Evolutionary conservation across 2,113 vertebrate species (phyloP), one percentile per base, ranked within the genome.

Genomic region (Crypturellus undulatus): DNA sequence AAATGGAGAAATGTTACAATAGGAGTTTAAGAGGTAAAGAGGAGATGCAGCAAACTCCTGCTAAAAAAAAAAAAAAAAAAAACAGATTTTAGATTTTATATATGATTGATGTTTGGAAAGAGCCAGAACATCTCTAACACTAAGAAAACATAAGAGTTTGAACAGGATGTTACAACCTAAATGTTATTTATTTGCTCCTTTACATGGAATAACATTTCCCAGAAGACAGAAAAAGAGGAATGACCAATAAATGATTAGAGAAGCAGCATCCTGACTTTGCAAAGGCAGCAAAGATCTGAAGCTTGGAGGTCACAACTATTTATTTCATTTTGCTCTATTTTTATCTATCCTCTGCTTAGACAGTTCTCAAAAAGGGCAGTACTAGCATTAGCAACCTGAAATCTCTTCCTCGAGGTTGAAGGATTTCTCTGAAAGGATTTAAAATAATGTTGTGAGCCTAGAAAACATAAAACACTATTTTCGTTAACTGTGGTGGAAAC

Each of bases 351-450:
- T n/a, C n/a, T n/a, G n/a, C n/a, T n/a, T n/a, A n/a, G n/a, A n/a
- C n/a, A n/a, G n/a, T n/a, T n/a, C n/a, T n/a, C n/a, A n/a, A n/a
- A n/a, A n/a, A n/a, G n/a, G n/a, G n/a, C n/a, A n/a, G n/a, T n/a
- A n/a, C n/a, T n/a, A n/a, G n/a, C n/a, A n/a, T n/a, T n/a, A n/a
- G n/a, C n/a, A n/a, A n/a, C n/a, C n/a, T n/a, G n/a, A n/a, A n/a
- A n/a, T n/a, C n/a, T n/a, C n/a, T n/a, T n/a, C n/a, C n/a, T n/a
- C n/a, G n/a, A n/a, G n/a, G n/a, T n/a, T n/a, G n/a, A n/a, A n/a
- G n/a, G n/a, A n/a, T n/a, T 97, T 93, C 92, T 98, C 91, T 97
- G 98, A 81, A 97, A 97, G 68, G 97, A 95, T 91, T 78, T 98
- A 71, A 96, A 80, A 56, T 92, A 96, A 86, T 96, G 93, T 17